phyloP scores from a whole-genome alignment of 2,797 vertebrate genomes.

The Anableps anableps region DNA sequence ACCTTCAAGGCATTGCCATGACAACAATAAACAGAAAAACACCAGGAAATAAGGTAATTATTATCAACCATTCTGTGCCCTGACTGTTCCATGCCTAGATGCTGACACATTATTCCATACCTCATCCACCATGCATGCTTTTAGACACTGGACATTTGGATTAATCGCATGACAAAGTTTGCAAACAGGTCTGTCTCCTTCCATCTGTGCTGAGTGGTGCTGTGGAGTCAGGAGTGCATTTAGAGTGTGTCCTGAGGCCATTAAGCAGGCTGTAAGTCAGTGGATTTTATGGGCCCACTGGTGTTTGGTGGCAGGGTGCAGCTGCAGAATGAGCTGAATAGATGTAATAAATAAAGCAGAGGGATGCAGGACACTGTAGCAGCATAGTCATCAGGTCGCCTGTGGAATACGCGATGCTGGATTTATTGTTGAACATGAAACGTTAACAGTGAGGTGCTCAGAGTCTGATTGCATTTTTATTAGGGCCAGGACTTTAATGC shows the following conservation, averaged over 20 bases:
- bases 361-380: neutral
- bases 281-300: constrained; percentile 32
- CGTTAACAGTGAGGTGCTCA: neutral
- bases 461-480: constrained; percentile 5
- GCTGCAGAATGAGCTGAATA: constrained; percentile 22
- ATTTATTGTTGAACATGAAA: neutral
- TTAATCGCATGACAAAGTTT: constrained; percentile 1
- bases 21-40: constrained; percentile 6
- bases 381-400: neutral
- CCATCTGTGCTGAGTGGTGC: constrained; percentile 30
- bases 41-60: constrained; percentile 2
- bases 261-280: constrained; percentile 31
- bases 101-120: constrained; percentile 22
- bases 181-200: neutral
- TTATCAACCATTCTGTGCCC: constrained; percentile 6
- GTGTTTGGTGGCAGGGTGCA: constrained; percentile 10
- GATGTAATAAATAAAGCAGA: constrained; percentile 19
- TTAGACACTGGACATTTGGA: constrained; percentile 11
- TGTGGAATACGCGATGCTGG: too few species aligned
- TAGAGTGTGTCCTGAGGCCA: constrained; percentile 42
- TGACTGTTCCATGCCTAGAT: constrained; percentile 17
- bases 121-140: constrained; percentile 11
- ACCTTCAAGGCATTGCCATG: constrained; percentile 25
- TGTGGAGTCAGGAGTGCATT: constrained; percentile 17
- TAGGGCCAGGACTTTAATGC: too few species aligned